Conservation (phyloP, 2,888 invertebrate genomes). For the Atethmia centrago region DNA sequence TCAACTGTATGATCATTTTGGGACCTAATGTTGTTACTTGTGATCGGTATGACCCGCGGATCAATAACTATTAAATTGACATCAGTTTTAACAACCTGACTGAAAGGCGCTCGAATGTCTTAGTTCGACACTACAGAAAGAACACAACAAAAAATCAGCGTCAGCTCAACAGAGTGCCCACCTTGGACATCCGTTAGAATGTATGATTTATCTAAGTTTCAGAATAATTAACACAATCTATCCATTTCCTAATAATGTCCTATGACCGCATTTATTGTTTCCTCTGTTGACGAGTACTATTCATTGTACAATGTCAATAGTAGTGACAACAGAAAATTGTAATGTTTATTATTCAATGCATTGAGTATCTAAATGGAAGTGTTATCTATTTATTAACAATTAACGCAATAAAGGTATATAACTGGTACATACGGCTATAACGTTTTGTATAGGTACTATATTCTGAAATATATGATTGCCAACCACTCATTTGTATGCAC, state of each 20-base stretch:
- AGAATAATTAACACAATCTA: constrained; percentile 53
- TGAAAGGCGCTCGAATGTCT: constrained; percentile 43
- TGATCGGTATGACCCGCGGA: constrained; percentile 32
- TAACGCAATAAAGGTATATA: constrained; percentile 66
- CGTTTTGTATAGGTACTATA: constrained; percentile 66
- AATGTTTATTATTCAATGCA: constrained; percentile 53
- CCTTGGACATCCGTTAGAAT: constrained; percentile 24
- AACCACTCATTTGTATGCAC: constrained; percentile 63
- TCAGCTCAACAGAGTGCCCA: constrained; percentile 26
- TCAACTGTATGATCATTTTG: constrained; percentile 33
- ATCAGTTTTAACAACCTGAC: constrained; percentile 63
- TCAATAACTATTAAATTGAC: constrained; percentile 62
- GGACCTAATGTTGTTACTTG: constrained; percentile 29
- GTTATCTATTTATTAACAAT: constrained; percentile 65
- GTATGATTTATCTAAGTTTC: constrained; percentile 44
- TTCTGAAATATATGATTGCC: constrained; percentile 65
- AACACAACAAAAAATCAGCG: constrained; percentile 44
- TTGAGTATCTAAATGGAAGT: constrained; percentile 54
- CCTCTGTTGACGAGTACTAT: constrained; percentile 74
- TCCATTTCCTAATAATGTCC: constrained; percentile 50
- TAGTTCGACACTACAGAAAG: constrained; percentile 45
- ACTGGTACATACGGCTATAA: constrained; percentile 65
- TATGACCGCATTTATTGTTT: constrained; percentile 52
- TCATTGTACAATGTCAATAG: constrained; percentile 68
- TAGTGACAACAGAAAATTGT: constrained; percentile 71